Base-by-base conservation (phyloP, 2,888 invertebrate genomes). In the Terebella lapidaria region DNA sequence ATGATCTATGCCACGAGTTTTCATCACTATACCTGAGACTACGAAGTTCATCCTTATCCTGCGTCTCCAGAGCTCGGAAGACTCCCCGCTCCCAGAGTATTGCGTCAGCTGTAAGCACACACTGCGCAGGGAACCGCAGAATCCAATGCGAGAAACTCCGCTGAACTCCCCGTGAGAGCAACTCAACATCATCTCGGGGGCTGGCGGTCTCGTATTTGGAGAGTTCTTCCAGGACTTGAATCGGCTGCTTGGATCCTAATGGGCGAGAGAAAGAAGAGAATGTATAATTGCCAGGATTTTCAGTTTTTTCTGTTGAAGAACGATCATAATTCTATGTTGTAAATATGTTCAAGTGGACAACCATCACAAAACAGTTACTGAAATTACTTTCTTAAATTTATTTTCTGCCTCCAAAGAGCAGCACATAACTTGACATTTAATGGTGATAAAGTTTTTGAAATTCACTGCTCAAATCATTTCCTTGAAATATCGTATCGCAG, bases 111-210 rank as follows among this genome's bases (percentile, higher is more conserved):
- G 72, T 70, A 28, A 72, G 65, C 20, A 79, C 74, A 67, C 74
- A 76, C 66, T 78, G 76, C 5, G 68, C 68, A 3, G 79, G 79
- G 67, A 75, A 78, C 42, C 74, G 67, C 47, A 77, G 69, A 62
- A 78, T 60, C 75, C 77, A 78, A 60, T 78, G 77, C 18, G 67
- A 64, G 66, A 71, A 76, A 4, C 62, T 63, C 26, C 71, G 67
- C 24, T 68, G 67, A n/a, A 72, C 68, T 52, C 59, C 45, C 20
- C n/a, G 2, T 1, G 35, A 46, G 28, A 54, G 15, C 20, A 54
- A 51, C 42, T 71, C 67, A 2, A 57, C 35, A 49, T 62, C 42
- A 3, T 15, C 10, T 20, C n/a, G 5, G 5, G 24, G n/a, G 5
- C 18, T 5, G 5, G 10, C 10, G 5, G 10, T 10, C n/a, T 59